These are phyloP conservation scores for Ennomos quercinarius DNA, from an alignment of 2,888 invertebrate genomes.

Conservation along the genomic window DNA sequence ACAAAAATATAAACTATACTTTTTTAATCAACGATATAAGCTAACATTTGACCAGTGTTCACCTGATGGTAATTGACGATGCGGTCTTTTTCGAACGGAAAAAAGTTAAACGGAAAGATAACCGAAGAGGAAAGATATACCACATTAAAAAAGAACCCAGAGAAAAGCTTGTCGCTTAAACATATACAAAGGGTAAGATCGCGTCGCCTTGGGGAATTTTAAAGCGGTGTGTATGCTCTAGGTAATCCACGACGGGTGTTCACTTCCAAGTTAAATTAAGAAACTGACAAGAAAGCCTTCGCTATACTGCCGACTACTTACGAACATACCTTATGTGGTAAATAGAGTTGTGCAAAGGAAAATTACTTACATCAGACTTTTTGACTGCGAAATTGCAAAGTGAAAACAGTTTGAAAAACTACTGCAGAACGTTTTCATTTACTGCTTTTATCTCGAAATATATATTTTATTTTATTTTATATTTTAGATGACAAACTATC, in stretches of 20 bases:
- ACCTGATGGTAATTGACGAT: too few species aligned
- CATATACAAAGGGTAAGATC: slow-evolving; percentile 46
- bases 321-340: slow-evolving; percentile 22
- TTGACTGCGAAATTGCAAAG: neutral
- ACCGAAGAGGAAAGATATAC: too few species aligned
- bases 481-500: too few species aligned
- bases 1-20: too few species aligned
- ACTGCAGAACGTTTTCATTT: too few species aligned
- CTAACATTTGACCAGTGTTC: too few species aligned
- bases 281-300: slow-evolving; percentile 27
- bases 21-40: too few species aligned
- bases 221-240: slow-evolving; percentile 48
- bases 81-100: too few species aligned
- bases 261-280: slow-evolving; percentile 42
- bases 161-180: slow-evolving; percentile 21
- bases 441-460: too few species aligned
- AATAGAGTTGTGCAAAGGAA: slow-evolving; percentile 8
- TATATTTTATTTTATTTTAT: too few species aligned
- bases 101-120: too few species aligned
- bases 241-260: slow-evolving; percentile 38
- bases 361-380: neutral
- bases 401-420: too few species aligned
- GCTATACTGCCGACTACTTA: slow-evolving; percentile 22
- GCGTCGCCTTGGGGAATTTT: slow-evolving; percentile 56
- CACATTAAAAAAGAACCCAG: neutral